These are phyloP conservation scores for Parapsyche elsis DNA, from an alignment of 1,140 invertebrate genomes.

Conservation along the genomic window DNA sequence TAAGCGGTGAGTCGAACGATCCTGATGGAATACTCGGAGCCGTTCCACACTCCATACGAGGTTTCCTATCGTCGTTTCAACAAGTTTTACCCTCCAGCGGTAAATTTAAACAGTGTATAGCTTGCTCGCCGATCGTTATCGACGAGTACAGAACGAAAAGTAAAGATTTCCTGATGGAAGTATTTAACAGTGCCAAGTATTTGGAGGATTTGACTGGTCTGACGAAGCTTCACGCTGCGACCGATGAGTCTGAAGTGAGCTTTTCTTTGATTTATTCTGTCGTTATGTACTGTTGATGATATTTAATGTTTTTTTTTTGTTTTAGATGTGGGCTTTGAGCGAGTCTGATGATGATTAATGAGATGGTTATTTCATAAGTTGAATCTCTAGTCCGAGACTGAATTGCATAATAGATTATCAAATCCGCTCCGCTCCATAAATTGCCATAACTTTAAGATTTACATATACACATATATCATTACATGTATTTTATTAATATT, in stretches of 20 bases:
- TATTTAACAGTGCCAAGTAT: slow-evolving; percentile 86
- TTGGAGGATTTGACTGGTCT: slow-evolving; percentile 91
- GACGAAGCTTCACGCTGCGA: slow-evolving; percentile 76
- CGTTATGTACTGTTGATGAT: neutral
- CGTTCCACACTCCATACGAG: slow-evolving; percentile 94
- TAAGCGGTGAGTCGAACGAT: slow-evolving; percentile 63
- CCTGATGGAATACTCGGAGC: slow-evolving; percentile 81
- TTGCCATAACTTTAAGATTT: no score
- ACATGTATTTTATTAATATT: no score
- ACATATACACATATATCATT: no score
- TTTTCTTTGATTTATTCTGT: no score
- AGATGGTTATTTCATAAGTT: no score
- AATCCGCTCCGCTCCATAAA: no score
- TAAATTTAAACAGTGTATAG: slow-evolving; percentile 91
- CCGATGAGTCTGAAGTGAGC: slow-evolving; percentile 74
- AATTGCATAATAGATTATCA: no score
- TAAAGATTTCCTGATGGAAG: slow-evolving; percentile 84
- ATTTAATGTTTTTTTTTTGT: slow-evolving; percentile 36
- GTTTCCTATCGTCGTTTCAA: slow-evolving; percentile 85
- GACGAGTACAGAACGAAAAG: slow-evolving; percentile 75
- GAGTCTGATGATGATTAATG: slow-evolving; percentile 54
- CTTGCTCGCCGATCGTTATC: slow-evolving; percentile 82
- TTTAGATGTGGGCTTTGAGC: slow-evolving; percentile 56
- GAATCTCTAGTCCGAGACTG: no score
- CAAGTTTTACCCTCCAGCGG: slow-evolving; percentile 84